Evolutionary conservation across 1,140 invertebrate genomes (phyloP), one percentile per base, ranked within the genome.

Genomic region (Sipha flava): DNA sequence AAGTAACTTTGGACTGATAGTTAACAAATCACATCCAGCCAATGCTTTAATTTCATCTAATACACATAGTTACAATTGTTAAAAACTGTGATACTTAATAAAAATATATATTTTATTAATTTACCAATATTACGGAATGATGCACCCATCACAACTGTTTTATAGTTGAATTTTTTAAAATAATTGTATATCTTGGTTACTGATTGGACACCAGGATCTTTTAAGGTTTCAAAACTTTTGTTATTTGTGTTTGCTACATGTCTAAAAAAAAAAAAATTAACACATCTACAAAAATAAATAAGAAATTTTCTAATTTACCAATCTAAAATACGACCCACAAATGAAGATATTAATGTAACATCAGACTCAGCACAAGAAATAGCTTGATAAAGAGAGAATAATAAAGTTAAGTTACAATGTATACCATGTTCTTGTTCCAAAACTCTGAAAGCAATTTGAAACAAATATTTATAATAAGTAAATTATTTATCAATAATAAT

Each of bases 131-230:
- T 99, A 80, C 98, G 89, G 87, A 99, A 99, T 0, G 98, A 99
- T 18, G 98, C 98, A 29, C 97, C 98, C 98, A 99, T 99, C 0
- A 99, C 96, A 79, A 96, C 93, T 0, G 98, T 99, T 86, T 97
- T 95, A 87, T 98, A 97, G 9, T 90, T 94, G 87, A 94, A 97
- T 85, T 98, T 98, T 86, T 99, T 99, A 87, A 98, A 99, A 85
- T 99, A 99, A 86, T 98, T 98, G 87, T 96, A 99, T 80, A 99
- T 98, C 83, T 93, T 91, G 0, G 93, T 96, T 0, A 99, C 98
- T 59, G 95, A 98, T 80, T 93, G 83, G 0, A 99, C 96, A 37
- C 96, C 98, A 23, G 98, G 98, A 87, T 99, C 98, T 80, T 98
- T 92, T 37, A 91, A 87, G 0, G 91, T 88, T 81, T 92, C 90